Percentiles rank a stretch among this genome's conserved stretches.
These are phyloP conservation scores for Marcusenius ussheri DNA, from an alignment of 2,113 vertebrate species.

Conservation along the genomic window DNA sequence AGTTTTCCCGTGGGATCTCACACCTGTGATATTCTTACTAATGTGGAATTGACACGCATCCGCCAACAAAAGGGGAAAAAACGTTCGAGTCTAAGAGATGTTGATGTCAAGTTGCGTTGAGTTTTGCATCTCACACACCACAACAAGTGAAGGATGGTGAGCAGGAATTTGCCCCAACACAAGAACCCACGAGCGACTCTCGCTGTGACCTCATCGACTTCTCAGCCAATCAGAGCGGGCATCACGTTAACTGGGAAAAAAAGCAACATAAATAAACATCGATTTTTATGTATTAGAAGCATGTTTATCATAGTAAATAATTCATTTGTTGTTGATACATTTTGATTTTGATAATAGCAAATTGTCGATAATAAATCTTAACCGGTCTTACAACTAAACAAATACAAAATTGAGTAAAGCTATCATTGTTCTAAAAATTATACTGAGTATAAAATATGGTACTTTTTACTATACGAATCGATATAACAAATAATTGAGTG, in stretches of 20 bases:
- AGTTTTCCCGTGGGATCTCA: conserved; percentile 5
- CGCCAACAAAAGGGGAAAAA: background rate
- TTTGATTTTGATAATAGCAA: background rate
- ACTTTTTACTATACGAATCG: background rate
- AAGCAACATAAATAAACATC: background rate
- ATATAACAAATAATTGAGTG: background rate
- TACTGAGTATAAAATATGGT: background rate
- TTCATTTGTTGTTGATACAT: background rate
- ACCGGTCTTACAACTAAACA: background rate
- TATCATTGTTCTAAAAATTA: background rate
- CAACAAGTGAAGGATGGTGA: background rate
- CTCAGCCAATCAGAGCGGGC: conserved; percentile 26
- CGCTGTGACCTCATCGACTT: conserved; percentile 25
- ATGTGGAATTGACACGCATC: background rate
- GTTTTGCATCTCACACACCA: background rate
- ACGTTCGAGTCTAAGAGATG: background rate
- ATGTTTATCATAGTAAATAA: too few species aligned
- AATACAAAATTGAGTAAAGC: background rate
- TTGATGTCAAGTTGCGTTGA: background rate
- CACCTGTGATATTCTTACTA: background rate
- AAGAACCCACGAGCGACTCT: conserved; percentile 17
- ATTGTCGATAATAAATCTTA: background rate
- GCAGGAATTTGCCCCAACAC: background rate
- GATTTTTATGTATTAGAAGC: background rate
- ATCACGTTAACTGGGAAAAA: background rate